phyloP scores from a whole-genome alignment of 1,140 invertebrate species.

The Brachionus paranguensis region DNA sequence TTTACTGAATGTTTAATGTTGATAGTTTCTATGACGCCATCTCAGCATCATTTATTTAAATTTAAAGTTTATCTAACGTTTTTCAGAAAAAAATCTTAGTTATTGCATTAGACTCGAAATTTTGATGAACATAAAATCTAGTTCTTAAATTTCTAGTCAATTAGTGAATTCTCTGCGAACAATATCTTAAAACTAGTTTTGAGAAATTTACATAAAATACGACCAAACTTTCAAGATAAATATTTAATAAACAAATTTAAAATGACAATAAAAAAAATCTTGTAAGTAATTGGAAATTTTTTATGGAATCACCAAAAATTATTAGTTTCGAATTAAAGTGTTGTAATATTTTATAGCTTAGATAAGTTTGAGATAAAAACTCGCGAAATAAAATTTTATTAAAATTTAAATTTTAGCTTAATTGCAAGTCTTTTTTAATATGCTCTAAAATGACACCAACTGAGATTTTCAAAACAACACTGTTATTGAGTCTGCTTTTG shows the following conservation, averaged over 20 bases:
- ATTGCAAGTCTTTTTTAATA: neutral
- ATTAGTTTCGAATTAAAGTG: neutral
- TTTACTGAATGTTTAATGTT: neutral
- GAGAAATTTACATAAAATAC: neutral
- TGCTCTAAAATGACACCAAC: neutral
- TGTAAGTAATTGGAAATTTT: neutral
- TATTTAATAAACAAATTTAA: neutral
- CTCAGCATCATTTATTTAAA: neutral
- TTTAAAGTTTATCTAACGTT: neutral
- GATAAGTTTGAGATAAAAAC: neutral
- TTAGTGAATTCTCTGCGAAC: neutral
- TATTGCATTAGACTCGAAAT: neutral
- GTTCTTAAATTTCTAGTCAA: neutral
- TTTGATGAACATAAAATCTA: neutral
- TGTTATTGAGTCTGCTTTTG: neutral
- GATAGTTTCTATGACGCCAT: neutral
- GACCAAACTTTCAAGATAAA: neutral
- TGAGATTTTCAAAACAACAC: neutral
- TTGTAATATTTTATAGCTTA: neutral
- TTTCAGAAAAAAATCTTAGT: neutral
- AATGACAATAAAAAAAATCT: neutral
- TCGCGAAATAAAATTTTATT: neutral
- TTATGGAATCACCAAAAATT: neutral
- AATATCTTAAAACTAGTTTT: neutral
- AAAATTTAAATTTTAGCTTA: neutral